Evolutionary conservation across 2,113 vertebrate genomes (phyloP).

Genomic region (Odobenus rosmarus): DNA sequence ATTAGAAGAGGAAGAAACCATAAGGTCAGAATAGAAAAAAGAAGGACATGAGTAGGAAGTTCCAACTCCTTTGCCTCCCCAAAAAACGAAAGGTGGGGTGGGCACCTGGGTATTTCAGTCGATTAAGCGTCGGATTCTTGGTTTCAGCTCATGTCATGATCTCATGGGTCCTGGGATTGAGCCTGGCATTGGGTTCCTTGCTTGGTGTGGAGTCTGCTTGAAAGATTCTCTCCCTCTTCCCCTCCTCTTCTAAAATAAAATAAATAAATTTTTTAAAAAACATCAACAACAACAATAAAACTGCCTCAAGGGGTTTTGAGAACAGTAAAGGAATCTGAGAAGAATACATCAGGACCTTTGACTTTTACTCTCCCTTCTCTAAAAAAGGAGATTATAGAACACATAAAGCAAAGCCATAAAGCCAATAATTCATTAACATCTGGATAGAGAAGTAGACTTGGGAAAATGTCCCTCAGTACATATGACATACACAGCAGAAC

Average conservation of each 20-base stretch:
- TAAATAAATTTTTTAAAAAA: neutral
- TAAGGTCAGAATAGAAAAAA: neutral
- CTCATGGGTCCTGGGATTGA: neutral
- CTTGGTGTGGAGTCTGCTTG: neutral
- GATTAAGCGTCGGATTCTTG: neutral
- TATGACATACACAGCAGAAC: neutral
- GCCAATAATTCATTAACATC: neutral
- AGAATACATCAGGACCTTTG: neutral
- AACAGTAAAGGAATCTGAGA: neutral
- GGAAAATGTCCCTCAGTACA: neutral
- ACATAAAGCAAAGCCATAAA: neutral
- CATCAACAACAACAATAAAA: neutral
- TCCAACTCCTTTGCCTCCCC: accelerated
- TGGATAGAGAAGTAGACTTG: neutral
- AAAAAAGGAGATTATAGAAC: neutral
- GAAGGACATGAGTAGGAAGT: neutral
- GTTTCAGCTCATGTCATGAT: neutral
- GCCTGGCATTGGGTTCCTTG: neutral
- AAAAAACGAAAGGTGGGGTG: neutral
- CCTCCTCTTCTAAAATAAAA: neutral
- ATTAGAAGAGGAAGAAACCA: neutral
- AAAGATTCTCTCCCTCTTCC: neutral
- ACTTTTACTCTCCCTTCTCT: neutral
- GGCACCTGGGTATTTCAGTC: neutral
- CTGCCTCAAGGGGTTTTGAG: neutral